Percentiles rank a stretch among this genome's conserved stretches.
Evolutionary conservation across 1,140 invertebrate genomes (phyloP).

Genomic region (Akabosia matsudoensis): DNA sequence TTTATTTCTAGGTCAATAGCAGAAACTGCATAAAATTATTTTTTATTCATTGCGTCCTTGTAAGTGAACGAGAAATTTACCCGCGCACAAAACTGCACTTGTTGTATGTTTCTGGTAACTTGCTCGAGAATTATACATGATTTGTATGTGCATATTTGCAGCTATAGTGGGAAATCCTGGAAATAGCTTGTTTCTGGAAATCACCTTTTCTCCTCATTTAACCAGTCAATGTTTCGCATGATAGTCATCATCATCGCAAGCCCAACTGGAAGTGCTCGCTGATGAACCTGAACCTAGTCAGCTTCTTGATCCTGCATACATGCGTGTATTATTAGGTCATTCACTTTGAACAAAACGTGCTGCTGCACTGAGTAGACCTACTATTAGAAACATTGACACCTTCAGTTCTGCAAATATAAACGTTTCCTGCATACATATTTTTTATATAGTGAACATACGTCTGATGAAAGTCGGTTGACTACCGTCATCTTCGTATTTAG

Average conservation of each 20-base stretch:
- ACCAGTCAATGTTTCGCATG: constrained; percentile 18
- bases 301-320: background rate
- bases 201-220: constrained; percentile 22
- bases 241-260: constrained; percentile 14
- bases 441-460: no score
- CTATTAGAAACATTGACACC: constrained; percentile 1
- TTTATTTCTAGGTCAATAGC: background rate
- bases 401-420: background rate
- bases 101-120: no score
- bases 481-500: background rate
- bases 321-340: constrained; percentile 19
- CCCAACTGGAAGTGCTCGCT: no score
- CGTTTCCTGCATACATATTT: no score
- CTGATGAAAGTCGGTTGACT: background rate
- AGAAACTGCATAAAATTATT: background rate
- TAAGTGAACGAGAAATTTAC: no score
- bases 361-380: background rate
- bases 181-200: background rate
- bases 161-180: background rate
- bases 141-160: background rate
- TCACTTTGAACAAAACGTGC: constrained; percentile 1
- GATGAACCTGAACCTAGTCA: background rate
- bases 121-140: no score
- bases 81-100: no score
- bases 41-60: background rate